These are phyloP conservation scores for Drosophila maculinotata DNA, from an alignment of 2,888 invertebrate genomes.

Conservation along the genomic window DNA sequence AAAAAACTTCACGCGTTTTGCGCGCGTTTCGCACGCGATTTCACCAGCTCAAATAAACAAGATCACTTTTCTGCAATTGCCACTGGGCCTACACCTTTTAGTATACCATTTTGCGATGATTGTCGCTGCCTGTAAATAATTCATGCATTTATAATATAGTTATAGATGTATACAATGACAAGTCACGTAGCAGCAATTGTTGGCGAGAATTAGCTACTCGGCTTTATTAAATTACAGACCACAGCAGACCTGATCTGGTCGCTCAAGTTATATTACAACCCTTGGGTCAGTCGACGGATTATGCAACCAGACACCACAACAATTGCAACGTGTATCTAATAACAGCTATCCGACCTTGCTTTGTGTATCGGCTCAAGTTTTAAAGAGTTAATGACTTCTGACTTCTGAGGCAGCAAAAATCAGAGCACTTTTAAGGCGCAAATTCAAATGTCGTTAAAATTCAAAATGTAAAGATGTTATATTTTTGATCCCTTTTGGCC, in stretches of 20 bases:
- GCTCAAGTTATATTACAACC: slow-evolving; percentile 24
- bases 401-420: neutral
- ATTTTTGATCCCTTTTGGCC: too few species aligned
- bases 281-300: slow-evolving; percentile 27
- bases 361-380: neutral
- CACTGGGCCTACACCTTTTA: slow-evolving; percentile 5
- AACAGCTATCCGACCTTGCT: slow-evolving; percentile 21
- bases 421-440: neutral
- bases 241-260: slow-evolving; percentile 17
- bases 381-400: slow-evolving; percentile 1
- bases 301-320: slow-evolving; percentile 22
- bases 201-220: slow-evolving; percentile 13
- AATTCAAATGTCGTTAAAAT: neutral
- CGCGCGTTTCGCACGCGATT: slow-evolving; percentile 22
- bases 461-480: too few species aligned
- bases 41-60: slow-evolving; percentile 13
- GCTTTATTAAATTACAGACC: slow-evolving; percentile 43
- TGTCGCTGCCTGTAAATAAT: slow-evolving; percentile 28
- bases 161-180: slow-evolving; percentile 13
- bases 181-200: slow-evolving; percentile 27
- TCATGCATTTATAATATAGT: slow-evolving; percentile 9
- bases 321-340: slow-evolving; percentile 33
- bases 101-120: slow-evolving; percentile 4
- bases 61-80: slow-evolving; percentile 11
- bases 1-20: neutral